Conservation (phyloP, 2,888 invertebrate genomes). For the Nephrotoma guestfalica region DNA sequence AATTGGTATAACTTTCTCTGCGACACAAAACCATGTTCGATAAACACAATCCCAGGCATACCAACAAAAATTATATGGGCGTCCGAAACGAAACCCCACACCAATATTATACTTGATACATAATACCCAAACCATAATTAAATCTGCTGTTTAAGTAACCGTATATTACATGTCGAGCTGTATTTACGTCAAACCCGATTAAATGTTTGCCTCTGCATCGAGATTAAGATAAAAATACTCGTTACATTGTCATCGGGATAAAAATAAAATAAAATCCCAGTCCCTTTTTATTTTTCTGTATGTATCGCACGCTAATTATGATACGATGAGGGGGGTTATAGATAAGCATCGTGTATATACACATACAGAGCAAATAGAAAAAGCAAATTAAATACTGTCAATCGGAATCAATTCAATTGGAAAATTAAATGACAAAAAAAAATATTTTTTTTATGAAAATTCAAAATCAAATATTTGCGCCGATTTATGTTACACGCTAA, state of each 20-base stretch:
- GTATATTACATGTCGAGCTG: background rate
- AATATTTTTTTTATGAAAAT: background rate
- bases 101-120: background rate
- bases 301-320: background rate
- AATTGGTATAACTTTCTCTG: background rate
- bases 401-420: background rate
- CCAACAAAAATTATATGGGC: background rate
- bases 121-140: background rate
- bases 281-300: background rate
- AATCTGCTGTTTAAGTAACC: background rate
- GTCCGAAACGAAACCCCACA: background rate
- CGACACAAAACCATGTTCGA: background rate
- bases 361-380: background rate
- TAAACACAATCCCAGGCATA: background rate
- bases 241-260: background rate
- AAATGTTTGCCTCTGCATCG: background rate
- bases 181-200: background rate
- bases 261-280: background rate
- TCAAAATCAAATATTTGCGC: background rate
- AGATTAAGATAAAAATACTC: background rate
- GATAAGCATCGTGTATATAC: background rate
- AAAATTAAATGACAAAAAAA: background rate
- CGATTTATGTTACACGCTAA: background rate
- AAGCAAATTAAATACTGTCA: background rate
- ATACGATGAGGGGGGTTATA: background rate